These are phyloP conservation scores for Micoletzkya japonica DNA, from an alignment of 2,888 invertebrate species.

Conservation along the genomic window DNA sequence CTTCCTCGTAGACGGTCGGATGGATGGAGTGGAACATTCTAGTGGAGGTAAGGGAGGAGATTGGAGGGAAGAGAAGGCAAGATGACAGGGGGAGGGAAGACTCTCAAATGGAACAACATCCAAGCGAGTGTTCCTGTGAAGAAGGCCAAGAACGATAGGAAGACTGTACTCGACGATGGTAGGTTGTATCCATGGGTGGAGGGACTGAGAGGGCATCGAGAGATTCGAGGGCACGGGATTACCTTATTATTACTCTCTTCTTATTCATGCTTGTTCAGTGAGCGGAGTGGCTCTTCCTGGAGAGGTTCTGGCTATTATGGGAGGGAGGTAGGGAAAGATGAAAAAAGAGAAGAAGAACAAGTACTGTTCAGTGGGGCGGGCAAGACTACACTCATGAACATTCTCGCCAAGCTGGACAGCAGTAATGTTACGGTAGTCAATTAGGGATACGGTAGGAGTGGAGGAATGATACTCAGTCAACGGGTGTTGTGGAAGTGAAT, in stretches of 20 bases:
- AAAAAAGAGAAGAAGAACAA: neutral
- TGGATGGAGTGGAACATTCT: neutral
- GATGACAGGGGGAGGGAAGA: neutral
- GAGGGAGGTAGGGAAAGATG: conserved; percentile 20
- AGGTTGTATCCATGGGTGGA: neutral
- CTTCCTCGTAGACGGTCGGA: neutral
- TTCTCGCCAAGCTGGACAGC: conserved; percentile 75
- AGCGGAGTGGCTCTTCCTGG: conserved; percentile 24
- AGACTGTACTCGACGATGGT: conserved; percentile 24
- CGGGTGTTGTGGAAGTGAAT: conserved; percentile 49
- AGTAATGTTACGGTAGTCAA: conserved; percentile 44
- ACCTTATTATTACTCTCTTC: neutral
- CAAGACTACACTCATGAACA: conserved; percentile 84
- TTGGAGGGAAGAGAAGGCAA: neutral
- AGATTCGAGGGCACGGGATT: neutral
- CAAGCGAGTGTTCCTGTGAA: conserved; percentile 19
- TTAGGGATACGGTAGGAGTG: neutral
- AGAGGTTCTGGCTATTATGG: conserved; percentile 29
- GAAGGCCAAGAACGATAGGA: conserved; percentile 15
- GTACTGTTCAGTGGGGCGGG: conserved; percentile 78
- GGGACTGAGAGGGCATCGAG: neutral
- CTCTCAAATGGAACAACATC: conserved; percentile 22
- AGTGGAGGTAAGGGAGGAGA: neutral
- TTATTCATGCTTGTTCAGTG: neutral
- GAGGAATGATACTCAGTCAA: conserved; percentile 4